These are phyloP conservation scores for Allacma fusca DNA, from an alignment of 2,888 invertebrate genomes.

Conservation along the genomic window DNA sequence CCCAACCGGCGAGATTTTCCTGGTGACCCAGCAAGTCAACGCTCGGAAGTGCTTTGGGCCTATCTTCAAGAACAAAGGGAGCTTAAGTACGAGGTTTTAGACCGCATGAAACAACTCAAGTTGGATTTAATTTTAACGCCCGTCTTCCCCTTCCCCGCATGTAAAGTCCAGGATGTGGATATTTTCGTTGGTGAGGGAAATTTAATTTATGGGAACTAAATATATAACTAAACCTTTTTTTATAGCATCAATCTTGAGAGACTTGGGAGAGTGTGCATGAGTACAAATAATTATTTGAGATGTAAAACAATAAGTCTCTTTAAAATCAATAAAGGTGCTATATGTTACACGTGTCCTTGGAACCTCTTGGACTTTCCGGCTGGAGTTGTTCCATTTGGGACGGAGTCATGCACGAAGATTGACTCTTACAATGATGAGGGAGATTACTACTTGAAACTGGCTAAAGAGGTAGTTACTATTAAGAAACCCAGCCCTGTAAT, in stretches of 20 bases:
- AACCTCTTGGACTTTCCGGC: conserved; percentile 49
- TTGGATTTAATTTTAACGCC: conserved; percentile 8
- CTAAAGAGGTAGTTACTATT: conserved; percentile 46
- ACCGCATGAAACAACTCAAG: conserved; percentile 1
- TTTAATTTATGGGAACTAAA: too few relatives aligned
- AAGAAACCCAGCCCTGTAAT: too few relatives aligned
- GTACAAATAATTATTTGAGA: too few relatives aligned
- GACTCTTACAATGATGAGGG: conserved; percentile 50
- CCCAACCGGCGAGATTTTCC: neutral
- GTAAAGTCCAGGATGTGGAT: neutral
- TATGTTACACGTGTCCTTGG: conserved; percentile 58
- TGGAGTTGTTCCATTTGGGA: conserved; percentile 49
- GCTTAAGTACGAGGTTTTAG: conserved; percentile 12
- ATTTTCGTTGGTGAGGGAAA: neutral
- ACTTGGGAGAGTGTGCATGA: too few relatives aligned
- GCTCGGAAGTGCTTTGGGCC: conserved; percentile 17
- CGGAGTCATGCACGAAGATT: conserved; percentile 49
- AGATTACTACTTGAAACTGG: conserved; percentile 51
- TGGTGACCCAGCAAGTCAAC: neutral
- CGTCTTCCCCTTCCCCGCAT: conserved; percentile 26
- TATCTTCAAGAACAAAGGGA: neutral
- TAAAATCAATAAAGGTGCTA: too few relatives aligned
- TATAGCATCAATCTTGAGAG: too few relatives aligned
- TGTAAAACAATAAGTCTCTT: too few relatives aligned
- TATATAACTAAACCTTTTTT: too few relatives aligned